phyloP scores from a whole-genome alignment of 92 coral and sea anemone genomes.

The Palythoa grandiflora region DNA sequence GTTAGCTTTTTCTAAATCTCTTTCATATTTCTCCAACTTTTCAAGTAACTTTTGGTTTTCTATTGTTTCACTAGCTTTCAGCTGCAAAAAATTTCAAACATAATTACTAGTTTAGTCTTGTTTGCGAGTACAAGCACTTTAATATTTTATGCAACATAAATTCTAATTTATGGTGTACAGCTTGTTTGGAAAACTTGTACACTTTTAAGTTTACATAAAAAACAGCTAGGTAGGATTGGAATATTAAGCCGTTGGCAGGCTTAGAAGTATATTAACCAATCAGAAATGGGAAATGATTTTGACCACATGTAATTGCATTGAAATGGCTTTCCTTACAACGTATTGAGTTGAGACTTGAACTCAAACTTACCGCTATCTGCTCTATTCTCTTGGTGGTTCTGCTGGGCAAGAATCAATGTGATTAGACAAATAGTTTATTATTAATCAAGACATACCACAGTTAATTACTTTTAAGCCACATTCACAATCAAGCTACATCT shows the following conservation, averaged over 20 bases:
- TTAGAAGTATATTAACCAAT: no score
- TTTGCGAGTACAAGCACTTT: neutral
- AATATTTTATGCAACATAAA: neutral
- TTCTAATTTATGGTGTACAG: no score
- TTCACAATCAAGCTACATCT: no score
- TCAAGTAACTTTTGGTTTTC: constrained; percentile 88
- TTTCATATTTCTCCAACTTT: constrained; percentile 90
- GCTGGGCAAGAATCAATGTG: neutral
- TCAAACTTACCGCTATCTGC: constrained; percentile 76
- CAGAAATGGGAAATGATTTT: no score
- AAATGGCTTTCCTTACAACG: neutral
- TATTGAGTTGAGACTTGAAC: no score
- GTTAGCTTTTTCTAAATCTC: constrained; percentile 84
- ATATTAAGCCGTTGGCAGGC: no score
- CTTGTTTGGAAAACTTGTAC: no score
- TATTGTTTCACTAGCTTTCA: constrained; percentile 84
- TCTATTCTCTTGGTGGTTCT: constrained; percentile 90
- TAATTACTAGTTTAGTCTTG: neutral
- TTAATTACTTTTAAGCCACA: no score
- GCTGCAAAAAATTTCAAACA: constrained; percentile 41
- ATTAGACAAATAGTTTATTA: neutral
- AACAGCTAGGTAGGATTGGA: no score
- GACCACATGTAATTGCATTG: no score
- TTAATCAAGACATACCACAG: no score
- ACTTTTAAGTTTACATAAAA: no score